Conservation (phyloP, 2,888 invertebrate species). For the Platerodrilus igneus region DNA sequence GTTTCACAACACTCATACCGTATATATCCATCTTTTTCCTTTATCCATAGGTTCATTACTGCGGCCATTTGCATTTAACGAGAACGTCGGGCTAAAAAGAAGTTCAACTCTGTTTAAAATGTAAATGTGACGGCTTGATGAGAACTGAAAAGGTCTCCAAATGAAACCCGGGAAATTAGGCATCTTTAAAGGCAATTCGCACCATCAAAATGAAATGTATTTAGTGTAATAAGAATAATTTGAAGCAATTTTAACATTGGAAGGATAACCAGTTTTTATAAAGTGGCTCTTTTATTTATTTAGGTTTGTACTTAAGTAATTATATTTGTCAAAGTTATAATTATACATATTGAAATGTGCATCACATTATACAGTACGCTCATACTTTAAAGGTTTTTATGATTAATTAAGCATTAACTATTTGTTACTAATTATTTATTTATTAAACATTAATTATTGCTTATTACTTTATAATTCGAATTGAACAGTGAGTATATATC, state of each 20-base stretch:
- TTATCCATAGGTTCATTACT: conserved; percentile 36
- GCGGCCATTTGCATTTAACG: conserved; percentile 46
- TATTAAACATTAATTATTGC: too few species aligned
- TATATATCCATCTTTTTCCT: conserved; percentile 27
- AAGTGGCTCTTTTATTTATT: background rate
- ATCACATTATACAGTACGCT: too few species aligned
- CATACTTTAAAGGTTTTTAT: too few species aligned
- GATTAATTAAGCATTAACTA: too few species aligned
- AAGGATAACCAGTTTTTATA: background rate
- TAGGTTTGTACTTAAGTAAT: too few species aligned
- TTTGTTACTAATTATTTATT: too few species aligned
- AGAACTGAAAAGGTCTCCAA: conserved; percentile 38
- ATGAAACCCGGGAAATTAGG: conserved; percentile 40
- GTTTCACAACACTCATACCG: conserved; percentile 19
- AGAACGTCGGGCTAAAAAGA: conserved; percentile 39
- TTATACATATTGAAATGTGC: too few species aligned
- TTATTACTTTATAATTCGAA: too few species aligned
- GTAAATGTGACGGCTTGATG: conserved; percentile 42
- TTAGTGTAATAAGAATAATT: conserved; percentile 18
- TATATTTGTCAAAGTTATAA: too few species aligned
- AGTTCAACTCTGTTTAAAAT: conserved; percentile 40
- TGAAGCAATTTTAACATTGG: conserved; percentile 13
- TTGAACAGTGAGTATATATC: too few species aligned
- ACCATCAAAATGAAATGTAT: conserved; percentile 14
- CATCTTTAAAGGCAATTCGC: conserved; percentile 23